phyloP scores from a whole-genome alignment of 1,140 invertebrate genomes.

The Drosophila jambulina region DNA sequence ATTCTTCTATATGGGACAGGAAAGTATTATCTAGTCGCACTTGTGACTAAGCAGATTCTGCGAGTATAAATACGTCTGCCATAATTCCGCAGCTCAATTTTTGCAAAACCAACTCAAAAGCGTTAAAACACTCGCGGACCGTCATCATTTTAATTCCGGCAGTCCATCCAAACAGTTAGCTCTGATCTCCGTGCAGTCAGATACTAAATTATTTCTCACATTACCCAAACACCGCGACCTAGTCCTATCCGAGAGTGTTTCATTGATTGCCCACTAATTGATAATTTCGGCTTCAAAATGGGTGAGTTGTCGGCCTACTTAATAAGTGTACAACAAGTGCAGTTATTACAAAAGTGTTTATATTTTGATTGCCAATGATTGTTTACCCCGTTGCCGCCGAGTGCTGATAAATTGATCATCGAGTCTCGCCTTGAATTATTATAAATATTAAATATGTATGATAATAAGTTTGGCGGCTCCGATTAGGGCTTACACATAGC shows the following conservation, averaged over 20 bases:
- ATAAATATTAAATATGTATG: conserved; percentile 45
- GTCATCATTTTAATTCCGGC: conserved; percentile 53
- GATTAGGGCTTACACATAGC: conserved; percentile 16
- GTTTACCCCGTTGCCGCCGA: neutral
- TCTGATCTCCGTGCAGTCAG: conserved; percentile 34
- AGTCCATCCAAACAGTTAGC: conserved; percentile 33
- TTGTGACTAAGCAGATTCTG: conserved; percentile 44
- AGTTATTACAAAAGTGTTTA: neutral
- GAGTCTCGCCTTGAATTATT: conserved; percentile 46
- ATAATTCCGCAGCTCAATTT: conserved; percentile 63
- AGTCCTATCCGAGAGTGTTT: conserved; percentile 20
- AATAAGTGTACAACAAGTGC: conserved; percentile 10
- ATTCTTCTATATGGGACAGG: conserved; percentile 10
- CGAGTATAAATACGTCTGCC: conserved; percentile 57
- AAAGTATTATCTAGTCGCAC: conserved; percentile 59
- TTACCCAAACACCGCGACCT: conserved; percentile 7
- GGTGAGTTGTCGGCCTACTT: conserved; percentile 55
- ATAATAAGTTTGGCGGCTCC: conserved; percentile 18
- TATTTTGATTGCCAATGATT: conserved; percentile 12
- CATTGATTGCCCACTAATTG: conserved; percentile 48
- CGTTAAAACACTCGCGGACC: conserved; percentile 48
- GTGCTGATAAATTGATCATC: conserved; percentile 39
- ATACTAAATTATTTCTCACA: conserved; percentile 13
- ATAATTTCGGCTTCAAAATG: conserved; percentile 61
- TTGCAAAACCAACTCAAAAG: conserved; percentile 50